These are phyloP conservation scores for Himalopsyche kuldschensis DNA, from an alignment of 2,888 invertebrate genomes.

Conservation along the genomic window DNA sequence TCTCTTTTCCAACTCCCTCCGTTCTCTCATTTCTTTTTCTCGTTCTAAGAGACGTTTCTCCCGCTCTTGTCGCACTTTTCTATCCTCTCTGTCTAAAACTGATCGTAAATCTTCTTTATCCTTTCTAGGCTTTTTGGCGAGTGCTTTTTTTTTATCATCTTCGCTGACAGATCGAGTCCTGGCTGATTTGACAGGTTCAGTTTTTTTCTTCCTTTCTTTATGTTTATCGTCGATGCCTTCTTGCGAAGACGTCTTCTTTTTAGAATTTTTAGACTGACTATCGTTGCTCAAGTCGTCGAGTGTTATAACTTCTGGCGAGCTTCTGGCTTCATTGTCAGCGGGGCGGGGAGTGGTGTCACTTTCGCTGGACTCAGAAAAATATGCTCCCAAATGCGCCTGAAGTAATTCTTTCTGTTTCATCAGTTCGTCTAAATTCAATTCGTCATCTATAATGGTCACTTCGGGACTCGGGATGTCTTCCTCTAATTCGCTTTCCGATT, in stretches of 20 bases:
- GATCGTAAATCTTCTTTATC: conserved; percentile 40
- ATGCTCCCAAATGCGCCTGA: conserved; percentile 78
- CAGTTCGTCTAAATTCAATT: conserved; percentile 83
- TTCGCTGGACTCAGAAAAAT: conserved; percentile 68
- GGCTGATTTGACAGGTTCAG: conserved; percentile 43
- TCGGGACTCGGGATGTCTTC: conserved; percentile 73
- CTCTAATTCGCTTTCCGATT: conserved; percentile 66
- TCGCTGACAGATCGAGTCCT: conserved; percentile 44
- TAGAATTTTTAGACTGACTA: conserved; percentile 41
- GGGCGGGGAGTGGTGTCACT: conserved; percentile 49
- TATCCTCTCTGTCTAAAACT: conserved; percentile 51
- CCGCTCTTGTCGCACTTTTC: conserved; percentile 48
- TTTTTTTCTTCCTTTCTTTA: conserved; percentile 42
- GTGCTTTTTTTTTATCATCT: conserved; percentile 43
- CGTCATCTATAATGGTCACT: conserved; percentile 77
- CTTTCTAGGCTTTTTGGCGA: conserved; percentile 16
- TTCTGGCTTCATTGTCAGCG: conserved; percentile 40
- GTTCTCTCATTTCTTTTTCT: conserved; percentile 48
- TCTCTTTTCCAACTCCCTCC: conserved; percentile 43
- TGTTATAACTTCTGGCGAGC: conserved; percentile 54
- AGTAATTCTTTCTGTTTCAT: conserved; percentile 86
- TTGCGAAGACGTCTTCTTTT: background rate
- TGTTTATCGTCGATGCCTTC: conserved; percentile 39
- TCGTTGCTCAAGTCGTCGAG: conserved; percentile 68
- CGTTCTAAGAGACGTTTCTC: conserved; percentile 50